Base-by-base conservation (phyloP, 2,888 invertebrate genomes). In the Stratiomys singularior region DNA sequence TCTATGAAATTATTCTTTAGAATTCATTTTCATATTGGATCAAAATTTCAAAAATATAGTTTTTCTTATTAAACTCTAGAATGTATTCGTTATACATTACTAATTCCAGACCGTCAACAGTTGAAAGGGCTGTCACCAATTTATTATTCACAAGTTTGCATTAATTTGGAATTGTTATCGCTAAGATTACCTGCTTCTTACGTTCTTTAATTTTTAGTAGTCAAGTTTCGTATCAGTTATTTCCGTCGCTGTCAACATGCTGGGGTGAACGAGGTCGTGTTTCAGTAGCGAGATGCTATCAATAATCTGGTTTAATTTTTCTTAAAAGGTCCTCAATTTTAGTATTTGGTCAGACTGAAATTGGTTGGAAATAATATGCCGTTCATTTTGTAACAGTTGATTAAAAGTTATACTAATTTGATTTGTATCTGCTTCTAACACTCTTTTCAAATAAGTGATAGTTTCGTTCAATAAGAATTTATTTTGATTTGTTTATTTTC, bases 351-450 rank as follows among this genome's bases (percentile, higher is more conserved):
- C 52, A 2, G 15, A 9, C 15, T 52, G 4, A 52, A 52, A 13
- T 15, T 15, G 52, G 15, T 52, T 52, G 15, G 15, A 52, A 52
- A 52, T 52, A 52, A 52, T 76, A 67, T 63, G 1, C 1, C 0
- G 1, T 28, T 28, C 1, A 1, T 28, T 1, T 28, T 30, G 0
- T 28, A 1, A 1, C 0, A 60, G 0, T 60, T n/a, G 60, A 27
- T 64, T 30, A 64, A 28, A 27, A 4, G 64, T 28, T 28, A 7
- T 30, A 64, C 27, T 64, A 18, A 64, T 64, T 64, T 64, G 64
- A 18, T 64, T 64, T 64, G 28, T 64, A 30, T 64, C 28, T 5
- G 28, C 64, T 64, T 64, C 64, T 64, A 64, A 15, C 1, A 30
- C 28, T 27, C 28, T 30, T 64, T 64, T 64, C 15, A 64, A 28